Conservation (phyloP, 35 echinoderm and acorn worm genomes). For the Eucidaris tribuloides region DNA sequence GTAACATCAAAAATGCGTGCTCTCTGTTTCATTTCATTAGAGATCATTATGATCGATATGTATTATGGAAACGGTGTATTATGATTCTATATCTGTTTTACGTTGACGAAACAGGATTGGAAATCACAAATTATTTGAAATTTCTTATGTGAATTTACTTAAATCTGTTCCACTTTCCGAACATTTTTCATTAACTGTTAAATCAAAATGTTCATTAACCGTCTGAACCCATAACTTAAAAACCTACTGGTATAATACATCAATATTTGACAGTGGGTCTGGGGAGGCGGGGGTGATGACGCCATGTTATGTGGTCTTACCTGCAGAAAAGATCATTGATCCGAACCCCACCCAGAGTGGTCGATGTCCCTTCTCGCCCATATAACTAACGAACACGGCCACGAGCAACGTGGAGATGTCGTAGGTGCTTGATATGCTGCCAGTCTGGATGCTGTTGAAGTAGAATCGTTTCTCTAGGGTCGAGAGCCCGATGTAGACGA, state of each 20-base stretch:
- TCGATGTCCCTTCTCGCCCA: conserved; percentile 2
- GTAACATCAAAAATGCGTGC: too few species aligned
- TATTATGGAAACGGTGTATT: too few species aligned
- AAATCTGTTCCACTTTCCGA: neutral
- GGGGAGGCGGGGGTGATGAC: too few species aligned
- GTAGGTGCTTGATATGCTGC: neutral
- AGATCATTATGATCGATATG: too few species aligned
- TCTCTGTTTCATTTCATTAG: too few species aligned
- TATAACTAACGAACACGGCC: conserved; percentile 1
- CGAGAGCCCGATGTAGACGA: conserved; percentile 13
- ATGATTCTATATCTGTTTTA: too few species aligned
- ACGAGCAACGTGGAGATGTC: neutral
- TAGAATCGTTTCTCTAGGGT: conserved; percentile 25
- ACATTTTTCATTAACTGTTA: neutral
- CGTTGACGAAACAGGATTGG: too few species aligned
- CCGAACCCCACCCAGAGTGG: neutral
- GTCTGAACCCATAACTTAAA: neutral
- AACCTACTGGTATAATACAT: too few species aligned
- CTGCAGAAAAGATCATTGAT: neutral
- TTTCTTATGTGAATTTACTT: neutral
- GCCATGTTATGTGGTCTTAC: too few species aligned
- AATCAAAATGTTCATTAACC: neutral
- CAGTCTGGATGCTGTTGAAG: neutral
- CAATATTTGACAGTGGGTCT: too few species aligned
- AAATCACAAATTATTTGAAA: neutral